Conservation (phyloP, 2,797 vertebrate genomes). For the Acanthurus lineatus region DNA sequence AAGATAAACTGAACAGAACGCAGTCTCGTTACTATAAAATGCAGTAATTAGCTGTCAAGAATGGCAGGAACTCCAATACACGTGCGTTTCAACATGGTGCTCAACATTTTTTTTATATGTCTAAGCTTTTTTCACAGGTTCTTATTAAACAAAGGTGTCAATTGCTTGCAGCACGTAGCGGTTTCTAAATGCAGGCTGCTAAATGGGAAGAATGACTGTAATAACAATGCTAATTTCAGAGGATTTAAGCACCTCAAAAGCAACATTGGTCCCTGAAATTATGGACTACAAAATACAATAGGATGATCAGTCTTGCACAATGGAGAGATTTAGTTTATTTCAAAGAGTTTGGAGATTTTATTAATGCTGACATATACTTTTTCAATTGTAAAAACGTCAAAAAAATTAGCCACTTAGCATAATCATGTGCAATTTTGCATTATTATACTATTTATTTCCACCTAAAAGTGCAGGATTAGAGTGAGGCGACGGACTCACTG, state of each 20-base stretch:
- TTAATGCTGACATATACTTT: neutral
- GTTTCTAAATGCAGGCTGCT: neutral
- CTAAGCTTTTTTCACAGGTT: neutral
- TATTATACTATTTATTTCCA: neutral
- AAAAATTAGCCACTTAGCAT: too few relatives aligned
- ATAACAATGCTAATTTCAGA: neutral
- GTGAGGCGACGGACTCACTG: slow-evolving; percentile 88
- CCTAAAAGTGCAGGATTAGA: neutral
- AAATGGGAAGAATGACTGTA: neutral
- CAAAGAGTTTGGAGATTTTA: neutral
- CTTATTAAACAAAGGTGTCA: neutral
- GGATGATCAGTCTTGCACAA: neutral
- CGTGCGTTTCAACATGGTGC: neutral
- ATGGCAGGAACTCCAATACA: neutral
- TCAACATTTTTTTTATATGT: neutral
- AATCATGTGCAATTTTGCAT: slow-evolving; percentile 1
- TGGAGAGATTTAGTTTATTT: neutral
- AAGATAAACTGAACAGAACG: slow-evolving; percentile 8
- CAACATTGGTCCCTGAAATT: neutral
- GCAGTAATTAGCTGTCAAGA: slow-evolving; percentile 1
- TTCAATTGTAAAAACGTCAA: neutral
- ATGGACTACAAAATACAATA: neutral
- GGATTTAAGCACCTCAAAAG: neutral
- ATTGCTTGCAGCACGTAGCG: neutral
- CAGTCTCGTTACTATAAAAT: neutral